Evolutionary conservation across 2,113 vertebrate genomes (phyloP), one percentile per base, ranked within the genome.

Genomic region (Axis porcinus): DNA sequence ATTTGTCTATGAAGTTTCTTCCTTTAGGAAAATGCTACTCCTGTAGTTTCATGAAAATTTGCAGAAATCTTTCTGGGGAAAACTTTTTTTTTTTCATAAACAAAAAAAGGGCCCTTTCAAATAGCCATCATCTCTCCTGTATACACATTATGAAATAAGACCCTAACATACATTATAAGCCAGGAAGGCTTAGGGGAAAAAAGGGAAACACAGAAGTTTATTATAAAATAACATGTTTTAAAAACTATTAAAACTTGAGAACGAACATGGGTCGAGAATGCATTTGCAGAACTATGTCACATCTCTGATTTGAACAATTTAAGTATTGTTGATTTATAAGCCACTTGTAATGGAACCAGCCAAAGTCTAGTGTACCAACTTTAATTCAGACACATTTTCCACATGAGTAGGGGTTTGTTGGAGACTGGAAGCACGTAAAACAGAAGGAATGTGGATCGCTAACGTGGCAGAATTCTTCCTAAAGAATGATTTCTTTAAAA

Each of bases 211-310:
- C 70, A 67, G 47, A 91, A 58, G 60, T 98, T 98, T 97, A 95
- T 97, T 97, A 95, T 96, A 95, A 97, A 96, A 98, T 96, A 98
- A 96, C 87, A 88, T 98, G 89, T 92, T 95, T 96, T 95, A 74
- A 94, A 96, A 98, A 89, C 83, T 82, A 95, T 96, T 98, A 97
- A 97, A 98, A 96, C 64, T 67, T 95, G 86, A 97, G 95, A 96
- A 94, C 74, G 89, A 93, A 95, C 62, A 81, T 33, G 91, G 86
- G 91, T 97, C 33, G 93, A 95, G 89, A 92, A 84, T 58, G 30
- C 83, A 70, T 54, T 64, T 23, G 81, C 64, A 89, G 1, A 87
- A 54, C 76, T 50, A 25, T 93, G 64, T 70, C 91, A 54, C 86
- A 86, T 89, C 95, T 86, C 94, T 97, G 83, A 87, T 95, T 97